Percentiles rank a stretch among this genome's conserved stretches.
Conservation (phyloP, 1,140 invertebrate genomes). For the Nixonia krombeini region DNA sequence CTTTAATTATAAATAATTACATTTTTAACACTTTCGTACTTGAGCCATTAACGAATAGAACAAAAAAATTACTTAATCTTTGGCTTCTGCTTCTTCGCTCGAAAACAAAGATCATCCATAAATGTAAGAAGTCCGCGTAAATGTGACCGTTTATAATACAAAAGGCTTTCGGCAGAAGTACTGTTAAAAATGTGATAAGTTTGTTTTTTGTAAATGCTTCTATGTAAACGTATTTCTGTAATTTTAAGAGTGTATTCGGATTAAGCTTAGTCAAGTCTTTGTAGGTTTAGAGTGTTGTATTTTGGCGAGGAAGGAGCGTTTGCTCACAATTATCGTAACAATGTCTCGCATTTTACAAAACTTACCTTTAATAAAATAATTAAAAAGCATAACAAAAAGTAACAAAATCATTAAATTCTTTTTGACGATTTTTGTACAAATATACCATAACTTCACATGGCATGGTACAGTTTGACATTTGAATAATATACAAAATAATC, state of each 20-base stretch:
- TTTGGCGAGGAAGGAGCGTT: conserved; percentile 56
- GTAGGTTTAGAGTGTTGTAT: conserved; percentile 57
- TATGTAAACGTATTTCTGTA: conserved; percentile 71
- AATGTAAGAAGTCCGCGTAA: conserved; percentile 2
- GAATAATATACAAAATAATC: neutral
- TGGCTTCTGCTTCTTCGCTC: neutral
- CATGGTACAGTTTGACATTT: neutral
- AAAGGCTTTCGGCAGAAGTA: conserved; percentile 61
- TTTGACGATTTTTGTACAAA: no score
- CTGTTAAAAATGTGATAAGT: conserved; percentile 72
- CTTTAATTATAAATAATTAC: no score
- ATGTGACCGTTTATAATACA: conserved; percentile 35
- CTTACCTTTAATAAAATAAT: no score
- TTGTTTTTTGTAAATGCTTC: conserved; percentile 71
- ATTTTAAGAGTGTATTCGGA: conserved; percentile 57
- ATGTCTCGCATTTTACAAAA: no score
- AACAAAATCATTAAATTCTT: no score
- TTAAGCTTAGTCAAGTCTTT: conserved; percentile 60
- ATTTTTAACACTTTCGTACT: conserved; percentile 46
- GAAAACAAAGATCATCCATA: conserved; percentile 6
- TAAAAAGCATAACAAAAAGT: no score
- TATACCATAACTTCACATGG: neutral
- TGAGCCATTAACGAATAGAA: conserved; percentile 18
- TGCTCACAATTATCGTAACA: conserved; percentile 6
- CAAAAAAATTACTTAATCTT: neutral